Evolutionary conservation across 2,113 vertebrate species (phyloP).

Genomic region (Passer domesticus): DNA sequence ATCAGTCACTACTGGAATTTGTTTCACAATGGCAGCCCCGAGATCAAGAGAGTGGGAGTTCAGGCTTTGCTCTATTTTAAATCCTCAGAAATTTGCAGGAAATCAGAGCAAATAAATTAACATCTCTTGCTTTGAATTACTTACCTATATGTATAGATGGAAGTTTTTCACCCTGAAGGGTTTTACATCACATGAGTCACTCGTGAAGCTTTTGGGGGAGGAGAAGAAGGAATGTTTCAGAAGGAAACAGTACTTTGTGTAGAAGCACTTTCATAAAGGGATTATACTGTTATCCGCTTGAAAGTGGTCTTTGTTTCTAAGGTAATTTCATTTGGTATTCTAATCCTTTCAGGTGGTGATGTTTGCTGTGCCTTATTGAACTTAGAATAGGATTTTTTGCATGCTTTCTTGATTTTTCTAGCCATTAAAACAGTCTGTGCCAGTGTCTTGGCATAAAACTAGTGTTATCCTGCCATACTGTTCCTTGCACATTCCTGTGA

Average conservation of each 20-base stretch:
- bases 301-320: slow-evolving; percentile 35
- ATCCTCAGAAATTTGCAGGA: background rate
- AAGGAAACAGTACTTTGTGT: background rate
- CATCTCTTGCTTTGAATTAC: background rate
- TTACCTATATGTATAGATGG: background rate
- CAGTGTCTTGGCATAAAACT: background rate
- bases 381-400: background rate
- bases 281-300: background rate
- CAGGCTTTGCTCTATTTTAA: background rate
- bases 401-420: slow-evolving; percentile 6
- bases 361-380: slow-evolving; percentile 21
- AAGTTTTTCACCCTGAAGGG: background rate
- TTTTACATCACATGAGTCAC: background rate
- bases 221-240: background rate
- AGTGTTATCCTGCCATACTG: background rate
- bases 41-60: background rate
- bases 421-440: background rate
- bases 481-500: background rate
- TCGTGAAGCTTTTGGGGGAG: background rate
- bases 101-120: background rate
- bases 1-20: background rate
- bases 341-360: slow-evolving; percentile 16
- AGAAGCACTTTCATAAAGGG: background rate
- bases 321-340: slow-evolving; percentile 5
- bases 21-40: background rate